Percentiles rank a stretch among this genome's conserved stretches.
These are phyloP conservation scores for Polyodon spathula DNA, from an alignment of 2,113 vertebrate genomes.

Conservation along the genomic window DNA sequence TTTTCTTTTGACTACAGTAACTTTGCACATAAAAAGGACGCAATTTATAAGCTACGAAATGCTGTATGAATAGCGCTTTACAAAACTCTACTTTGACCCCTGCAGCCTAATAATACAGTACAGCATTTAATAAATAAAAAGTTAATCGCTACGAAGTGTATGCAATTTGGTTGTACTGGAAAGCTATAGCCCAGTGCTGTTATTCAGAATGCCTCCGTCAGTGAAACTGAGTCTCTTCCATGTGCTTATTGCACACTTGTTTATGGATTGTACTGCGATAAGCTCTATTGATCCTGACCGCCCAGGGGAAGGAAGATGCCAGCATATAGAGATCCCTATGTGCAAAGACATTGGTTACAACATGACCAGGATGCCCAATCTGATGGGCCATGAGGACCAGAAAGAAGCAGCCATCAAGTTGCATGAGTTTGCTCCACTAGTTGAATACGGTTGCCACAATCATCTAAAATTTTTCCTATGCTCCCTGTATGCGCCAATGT, in stretches of 20 bases:
- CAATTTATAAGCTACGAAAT: too few relatives aligned
- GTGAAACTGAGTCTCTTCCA: conserved; percentile 25
- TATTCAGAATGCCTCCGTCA: conserved; percentile 39
- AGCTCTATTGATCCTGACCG: conserved; percentile 83
- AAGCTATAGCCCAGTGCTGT: too few relatives aligned
- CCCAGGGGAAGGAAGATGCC: conserved; percentile 79
- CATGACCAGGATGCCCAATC: conserved; percentile 86
- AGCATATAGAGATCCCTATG: conserved; percentile 84
- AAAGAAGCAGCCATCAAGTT: conserved; percentile 78
- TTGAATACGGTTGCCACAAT: conserved; percentile 78
- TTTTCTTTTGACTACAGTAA: conserved; percentile 5
- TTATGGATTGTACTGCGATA: conserved; percentile 56
- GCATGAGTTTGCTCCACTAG: conserved; percentile 81
- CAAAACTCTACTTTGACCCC: too few relatives aligned
- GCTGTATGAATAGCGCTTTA: too few relatives aligned
- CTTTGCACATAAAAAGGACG: neutral
- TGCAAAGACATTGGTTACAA: conserved; percentile 97
- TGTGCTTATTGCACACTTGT: conserved; percentile 33
- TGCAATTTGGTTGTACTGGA: too few relatives aligned
- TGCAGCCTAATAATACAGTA: neutral
- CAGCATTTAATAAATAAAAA: conserved; percentile 3
- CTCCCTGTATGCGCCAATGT: conserved; percentile 93
- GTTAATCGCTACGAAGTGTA: too few relatives aligned
- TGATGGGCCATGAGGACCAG: conserved; percentile 82
- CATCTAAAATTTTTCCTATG: conserved; percentile 94